Conservation (phyloP, 2,888 invertebrate genomes). For the Gari tellinella region DNA sequence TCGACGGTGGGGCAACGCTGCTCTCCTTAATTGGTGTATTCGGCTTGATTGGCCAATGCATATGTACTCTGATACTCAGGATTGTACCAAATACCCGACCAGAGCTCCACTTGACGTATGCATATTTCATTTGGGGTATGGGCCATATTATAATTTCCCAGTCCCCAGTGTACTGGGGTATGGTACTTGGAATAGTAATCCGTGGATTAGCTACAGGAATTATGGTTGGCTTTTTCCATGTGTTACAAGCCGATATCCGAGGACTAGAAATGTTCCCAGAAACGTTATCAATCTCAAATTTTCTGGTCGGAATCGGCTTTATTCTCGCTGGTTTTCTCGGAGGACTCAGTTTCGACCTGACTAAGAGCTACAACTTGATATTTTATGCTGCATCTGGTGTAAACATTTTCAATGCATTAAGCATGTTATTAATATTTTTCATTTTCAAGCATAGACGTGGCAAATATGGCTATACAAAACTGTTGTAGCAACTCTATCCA, state of each 20-base stretch:
- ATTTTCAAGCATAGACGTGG: not conserved
- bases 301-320: conserved; percentile 20
- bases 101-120: conserved; percentile 16
- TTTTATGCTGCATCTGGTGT: conserved; percentile 30
- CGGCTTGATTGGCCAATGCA: conserved; percentile 33
- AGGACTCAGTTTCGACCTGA: conserved; percentile 38
- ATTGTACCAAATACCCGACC: conserved; percentile 24
- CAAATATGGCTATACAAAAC: too few relatives aligned
- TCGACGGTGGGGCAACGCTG: conserved; percentile 20
- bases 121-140: conserved; percentile 21
- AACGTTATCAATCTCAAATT: conserved; percentile 30
- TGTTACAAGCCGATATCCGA: conserved; percentile 26
- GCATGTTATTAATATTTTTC: conserved; percentile 13
- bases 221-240: conserved; percentile 14
- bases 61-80: conserved; percentile 14
- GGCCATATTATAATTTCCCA: conserved; percentile 21
- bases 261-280: conserved; percentile 32
- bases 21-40: conserved; percentile 40
- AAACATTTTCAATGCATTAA: conserved; percentile 10
- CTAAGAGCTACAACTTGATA: conserved; percentile 37
- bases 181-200: conserved; percentile 32
- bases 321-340: conserved; percentile 40
- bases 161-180: conserved; percentile 17
- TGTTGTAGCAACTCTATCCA: too few relatives aligned
- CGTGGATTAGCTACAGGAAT: conserved; percentile 37